phyloP scores from a whole-genome alignment of 2,113 vertebrate genomes.

The Egretta garzetta region DNA sequence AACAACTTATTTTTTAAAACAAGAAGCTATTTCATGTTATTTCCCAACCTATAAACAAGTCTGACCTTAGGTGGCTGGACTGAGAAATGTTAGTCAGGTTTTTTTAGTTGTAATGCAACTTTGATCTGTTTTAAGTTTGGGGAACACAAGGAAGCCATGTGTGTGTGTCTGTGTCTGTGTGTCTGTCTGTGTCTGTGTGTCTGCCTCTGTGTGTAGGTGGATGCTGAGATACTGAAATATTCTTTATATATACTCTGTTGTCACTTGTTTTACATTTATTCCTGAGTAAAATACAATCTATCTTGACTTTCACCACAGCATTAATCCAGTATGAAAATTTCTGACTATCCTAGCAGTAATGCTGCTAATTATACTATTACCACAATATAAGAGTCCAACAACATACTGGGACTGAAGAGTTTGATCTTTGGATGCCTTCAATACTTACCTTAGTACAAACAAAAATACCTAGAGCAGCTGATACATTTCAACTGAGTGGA shows the following conservation, averaged over 20 bases:
- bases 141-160: neutral
- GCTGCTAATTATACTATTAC: neutral
- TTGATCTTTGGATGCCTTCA: neutral
- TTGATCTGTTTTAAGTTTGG: neutral
- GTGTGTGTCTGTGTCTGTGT: too few relatives aligned
- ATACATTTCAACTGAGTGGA: neutral
- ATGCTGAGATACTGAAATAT: neutral
- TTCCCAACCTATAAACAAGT: neutral
- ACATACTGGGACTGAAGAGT: neutral
- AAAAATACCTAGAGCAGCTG: neutral
- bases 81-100: neutral
- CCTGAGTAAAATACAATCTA: neutral
- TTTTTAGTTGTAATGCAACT: neutral
- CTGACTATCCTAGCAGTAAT: neutral
- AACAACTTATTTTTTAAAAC: neutral
- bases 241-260: neutral
- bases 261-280: neutral
- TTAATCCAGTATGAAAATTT: neutral
- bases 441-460: neutral
- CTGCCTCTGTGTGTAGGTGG: neutral
- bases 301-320: neutral
- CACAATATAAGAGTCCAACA: neutral
- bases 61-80: neutral
- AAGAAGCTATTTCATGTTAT: neutral
- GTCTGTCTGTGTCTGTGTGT: neutral